Evolutionary conservation across 1,140 invertebrate species (phyloP).

Genomic region (Bicyclus anynana): DNA sequence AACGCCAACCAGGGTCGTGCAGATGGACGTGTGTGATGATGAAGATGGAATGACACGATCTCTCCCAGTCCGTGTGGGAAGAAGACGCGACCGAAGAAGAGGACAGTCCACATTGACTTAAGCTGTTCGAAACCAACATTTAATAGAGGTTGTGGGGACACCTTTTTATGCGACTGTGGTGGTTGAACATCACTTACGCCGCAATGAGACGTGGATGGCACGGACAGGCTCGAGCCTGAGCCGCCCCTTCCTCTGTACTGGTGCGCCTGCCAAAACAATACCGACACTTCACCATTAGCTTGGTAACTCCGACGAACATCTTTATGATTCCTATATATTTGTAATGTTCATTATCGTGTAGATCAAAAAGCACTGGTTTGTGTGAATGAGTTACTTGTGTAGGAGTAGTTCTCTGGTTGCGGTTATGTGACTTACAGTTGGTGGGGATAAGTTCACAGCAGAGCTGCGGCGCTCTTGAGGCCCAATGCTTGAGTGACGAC

Average conservation of each 20-base stretch:
- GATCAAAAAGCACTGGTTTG: not conserved
- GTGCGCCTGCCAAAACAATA: slow-evolving; percentile 69
- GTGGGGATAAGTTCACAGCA: slow-evolving; percentile 90
- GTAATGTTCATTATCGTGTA: not conserved
- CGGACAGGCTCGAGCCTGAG: slow-evolving; percentile 86
- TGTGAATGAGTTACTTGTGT: slow-evolving; percentile 8
- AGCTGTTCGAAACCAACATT: slow-evolving; percentile 61
- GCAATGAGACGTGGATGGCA: slow-evolving; percentile 82
- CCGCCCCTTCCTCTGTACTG: slow-evolving; percentile 77
- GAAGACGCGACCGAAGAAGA: slow-evolving; percentile 58
- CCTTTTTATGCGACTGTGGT: slow-evolving; percentile 45
- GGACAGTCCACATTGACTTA: slow-evolving; percentile 59
- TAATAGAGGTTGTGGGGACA: slow-evolving; percentile 46
- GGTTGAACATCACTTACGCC: slow-evolving; percentile 77
- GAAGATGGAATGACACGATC: slow-evolving; percentile 54
- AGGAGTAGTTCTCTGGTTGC: slow-evolving; percentile 7
- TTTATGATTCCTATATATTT: not conserved
- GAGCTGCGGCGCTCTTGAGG: slow-evolving; percentile 91
- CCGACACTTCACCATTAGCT: slow-evolving; percentile 46
- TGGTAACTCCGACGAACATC: not conserved
- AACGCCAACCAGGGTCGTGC: slow-evolving; percentile 62
- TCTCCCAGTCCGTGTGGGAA: slow-evolving; percentile 61
- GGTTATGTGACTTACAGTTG: slow-evolving; percentile 82
- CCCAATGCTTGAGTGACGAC: slow-evolving; percentile 92
- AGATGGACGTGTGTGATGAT: slow-evolving; percentile 55